Evolutionary conservation across 2,113 vertebrate species (phyloP).

Genomic region (Ceyx cyanopectus): DNA sequence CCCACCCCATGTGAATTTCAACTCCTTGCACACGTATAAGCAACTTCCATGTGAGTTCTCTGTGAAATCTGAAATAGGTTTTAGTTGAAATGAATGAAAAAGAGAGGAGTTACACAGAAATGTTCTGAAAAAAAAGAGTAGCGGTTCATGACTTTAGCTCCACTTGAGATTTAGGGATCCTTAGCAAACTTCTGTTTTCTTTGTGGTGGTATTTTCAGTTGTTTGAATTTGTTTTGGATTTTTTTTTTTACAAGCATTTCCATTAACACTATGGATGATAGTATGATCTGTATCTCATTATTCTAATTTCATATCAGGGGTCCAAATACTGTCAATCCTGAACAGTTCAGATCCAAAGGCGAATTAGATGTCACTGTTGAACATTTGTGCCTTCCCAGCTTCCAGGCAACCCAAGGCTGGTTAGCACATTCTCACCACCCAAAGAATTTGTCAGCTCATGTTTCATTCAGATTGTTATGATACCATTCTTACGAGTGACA

Average conservation of each 20-base stretch:
- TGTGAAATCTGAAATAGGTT: not conserved
- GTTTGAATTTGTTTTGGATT: too few species aligned
- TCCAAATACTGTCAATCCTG: not conserved
- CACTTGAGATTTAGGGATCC: not conserved
- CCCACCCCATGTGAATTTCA: not conserved
- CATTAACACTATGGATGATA: not conserved
- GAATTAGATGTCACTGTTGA: too few species aligned
- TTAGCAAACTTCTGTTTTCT: not conserved
- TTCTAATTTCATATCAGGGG: not conserved
- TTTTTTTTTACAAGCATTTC: not conserved
- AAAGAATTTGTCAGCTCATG: not conserved
- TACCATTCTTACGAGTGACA: not conserved
- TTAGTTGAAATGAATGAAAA: not conserved
- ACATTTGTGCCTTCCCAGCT: not conserved
- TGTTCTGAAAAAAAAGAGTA: not conserved
- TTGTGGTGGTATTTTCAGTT: rapidly evolving
- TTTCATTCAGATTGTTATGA: not conserved
- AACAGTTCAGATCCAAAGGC: not conserved
- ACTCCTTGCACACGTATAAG: not conserved
- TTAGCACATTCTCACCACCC: not conserved
- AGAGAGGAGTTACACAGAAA: not conserved
- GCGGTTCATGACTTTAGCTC: not conserved
- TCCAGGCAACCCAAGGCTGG: not conserved
- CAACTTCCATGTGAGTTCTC: not conserved
- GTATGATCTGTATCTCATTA: not conserved